Conservation (phyloP, 2,888 invertebrate species). For the Drosophila meridiana region DNA sequence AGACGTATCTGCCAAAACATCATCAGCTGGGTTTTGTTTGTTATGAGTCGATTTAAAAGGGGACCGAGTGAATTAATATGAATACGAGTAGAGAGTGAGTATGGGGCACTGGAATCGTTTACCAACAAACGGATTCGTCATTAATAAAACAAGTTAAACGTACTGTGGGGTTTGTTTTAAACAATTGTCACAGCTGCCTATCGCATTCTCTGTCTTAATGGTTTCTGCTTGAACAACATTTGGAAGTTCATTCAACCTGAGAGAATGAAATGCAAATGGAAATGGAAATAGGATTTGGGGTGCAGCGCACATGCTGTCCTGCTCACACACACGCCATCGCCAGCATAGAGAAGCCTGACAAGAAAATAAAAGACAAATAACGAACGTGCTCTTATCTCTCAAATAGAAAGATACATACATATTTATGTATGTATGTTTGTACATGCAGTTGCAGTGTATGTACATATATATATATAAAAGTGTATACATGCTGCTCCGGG, state of each 20-base stretch:
- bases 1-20: conserved; percentile 71
- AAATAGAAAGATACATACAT: conserved; percentile 29
- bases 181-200: conserved; percentile 49
- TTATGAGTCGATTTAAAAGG: conserved; percentile 43
- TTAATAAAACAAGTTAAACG: conserved; percentile 55
- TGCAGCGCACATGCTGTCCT: conserved; percentile 27
- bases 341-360: conserved; percentile 17
- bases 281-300: conserved; percentile 27
- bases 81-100: conserved; percentile 12
- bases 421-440: no score
- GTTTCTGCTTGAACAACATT: conserved; percentile 21
- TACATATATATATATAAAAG: conserved; percentile 10
- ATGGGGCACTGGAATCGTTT: conserved; percentile 1
- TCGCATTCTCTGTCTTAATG: conserved; percentile 44
- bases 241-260: conserved; percentile 70
- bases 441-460: conserved; percentile 11
- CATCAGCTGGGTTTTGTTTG: conserved; percentile 78
- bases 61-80: conserved; percentile 4
- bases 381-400: conserved; percentile 51
- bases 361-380: conserved; percentile 24
- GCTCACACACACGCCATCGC: conserved; percentile 22
- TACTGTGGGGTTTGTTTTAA: conserved; percentile 37
- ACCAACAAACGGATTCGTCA: conserved; percentile 25
- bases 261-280: conserved; percentile 33
- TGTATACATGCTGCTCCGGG: conserved; percentile 9